phyloP scores from a whole-genome alignment of 2,797 vertebrate genomes.

The Coilia nasus region DNA sequence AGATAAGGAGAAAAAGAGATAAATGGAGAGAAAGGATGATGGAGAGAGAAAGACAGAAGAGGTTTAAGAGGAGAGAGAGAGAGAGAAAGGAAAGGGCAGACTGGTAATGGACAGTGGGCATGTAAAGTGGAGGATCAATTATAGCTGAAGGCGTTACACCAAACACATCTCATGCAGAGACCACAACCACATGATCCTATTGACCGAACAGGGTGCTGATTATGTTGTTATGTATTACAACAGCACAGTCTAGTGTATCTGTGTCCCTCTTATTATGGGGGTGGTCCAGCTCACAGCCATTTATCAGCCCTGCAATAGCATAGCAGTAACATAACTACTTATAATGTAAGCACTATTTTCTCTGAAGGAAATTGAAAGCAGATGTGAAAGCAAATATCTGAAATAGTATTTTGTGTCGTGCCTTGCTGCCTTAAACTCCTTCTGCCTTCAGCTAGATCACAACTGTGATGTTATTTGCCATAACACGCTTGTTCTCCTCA shows the following conservation, averaged over 20 bases:
- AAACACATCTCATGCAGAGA: neutral
- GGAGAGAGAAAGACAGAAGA: neutral
- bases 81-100: neutral
- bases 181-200: neutral
- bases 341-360: neutral
- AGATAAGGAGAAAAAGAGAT: constrained; percentile 44
- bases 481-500: too few species aligned
- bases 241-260: neutral
- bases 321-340: neutral
- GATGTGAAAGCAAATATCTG: neutral
- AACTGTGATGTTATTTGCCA: neutral
- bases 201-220: neutral
- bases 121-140: too few species aligned
- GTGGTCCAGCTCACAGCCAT: too few species aligned
- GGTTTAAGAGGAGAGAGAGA: neutral
- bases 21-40: neutral
- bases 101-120: neutral
- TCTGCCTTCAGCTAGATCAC: neutral
- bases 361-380: neutral
- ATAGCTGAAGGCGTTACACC: neutral
- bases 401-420: neutral
- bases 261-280: neutral
- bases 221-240: neutral
- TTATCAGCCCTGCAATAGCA: too few species aligned
- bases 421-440: neutral